These are phyloP conservation scores for Sapajus apella DNA, from an alignment of 2,113 vertebrate genomes.

Conservation along the genomic window DNA sequence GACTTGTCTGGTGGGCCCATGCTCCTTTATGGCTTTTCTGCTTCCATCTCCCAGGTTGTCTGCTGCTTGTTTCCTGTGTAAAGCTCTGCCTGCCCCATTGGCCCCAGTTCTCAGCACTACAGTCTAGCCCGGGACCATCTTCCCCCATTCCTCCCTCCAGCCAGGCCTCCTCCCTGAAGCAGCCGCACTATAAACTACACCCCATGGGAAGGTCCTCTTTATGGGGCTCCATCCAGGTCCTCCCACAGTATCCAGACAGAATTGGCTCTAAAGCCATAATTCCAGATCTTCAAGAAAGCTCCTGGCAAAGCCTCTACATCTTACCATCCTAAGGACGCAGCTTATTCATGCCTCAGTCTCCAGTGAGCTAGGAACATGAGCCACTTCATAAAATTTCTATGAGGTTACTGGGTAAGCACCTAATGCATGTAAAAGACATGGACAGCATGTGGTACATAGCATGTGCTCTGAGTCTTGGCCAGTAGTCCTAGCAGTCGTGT, in stretches of 20 bases:
- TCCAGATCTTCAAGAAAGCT: not conserved
- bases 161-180: not conserved
- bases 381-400: not conserved
- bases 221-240: not conserved
- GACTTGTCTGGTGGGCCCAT: not conserved
- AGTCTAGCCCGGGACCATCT: not conserved
- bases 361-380: not conserved
- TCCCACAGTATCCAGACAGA: not conserved
- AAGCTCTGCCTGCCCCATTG: not conserved
- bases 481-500: not conserved
- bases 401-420: not conserved
- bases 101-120: not conserved
- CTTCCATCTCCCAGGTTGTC: not conserved
- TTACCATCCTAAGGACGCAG: not conserved
- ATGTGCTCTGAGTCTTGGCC: not conserved
- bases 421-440: not conserved
- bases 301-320: not conserved
- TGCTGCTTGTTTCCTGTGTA: not conserved
- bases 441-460: not conserved
- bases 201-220: no score
- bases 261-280: not conserved
- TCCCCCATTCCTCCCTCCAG: not conserved
- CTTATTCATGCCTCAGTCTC: not conserved
- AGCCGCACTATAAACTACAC: not conserved
- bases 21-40: not conserved